Base-by-base conservation (phyloP, 2,113 vertebrate genomes). In the Hystrix cristata region DNA sequence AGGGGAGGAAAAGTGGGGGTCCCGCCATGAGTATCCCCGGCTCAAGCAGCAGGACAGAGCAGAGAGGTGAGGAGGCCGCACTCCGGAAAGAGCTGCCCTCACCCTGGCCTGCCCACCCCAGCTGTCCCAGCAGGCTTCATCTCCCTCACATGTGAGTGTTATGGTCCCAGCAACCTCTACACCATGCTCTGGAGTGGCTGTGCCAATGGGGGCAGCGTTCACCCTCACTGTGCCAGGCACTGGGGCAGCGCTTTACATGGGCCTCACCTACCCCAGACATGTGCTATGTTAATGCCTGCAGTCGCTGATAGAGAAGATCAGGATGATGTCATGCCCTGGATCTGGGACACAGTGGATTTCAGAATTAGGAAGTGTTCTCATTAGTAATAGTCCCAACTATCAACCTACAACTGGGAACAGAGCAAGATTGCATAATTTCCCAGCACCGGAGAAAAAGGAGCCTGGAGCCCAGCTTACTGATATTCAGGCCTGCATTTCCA, bases 301-400 rank as follows among this genome's bases (percentile, higher is more conserved):
- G 13, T 16, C 27, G 16, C 3, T 16, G 69, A n/a, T 1, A 10
- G 51, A 13, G 12, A 25, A 5, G 53, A 6, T 31, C 21, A 34
- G 5, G 21, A 16, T 2, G 12, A 16, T 0, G 6, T 15, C 9
- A 11, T 34, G 9, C 18, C 14, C 19, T 6, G 7, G 21, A 38
- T 10, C 38, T 12, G 34, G 43, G 43, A 84, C 72, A 53, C 31
- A 19, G 29, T 5, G 3, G 13, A 10, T 10, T 12, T 43, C 60
- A 91, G 62, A 15, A 79, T 38, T 2, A 18, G 43, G 27, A 76
- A 43, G 31, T 51, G 1, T 51, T 34, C 21, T 69, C 53, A 5
- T 69, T 34, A 46, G 43, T 31, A 60, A 34, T 31, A 27, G 38
- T 94, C 46, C 34, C 62, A 71, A 3, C 25, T 43, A 71, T 18